Percentiles rank a stretch among this genome's conserved stretches.
Conservation (phyloP, 2,888 invertebrate genomes). For the Flexamia atlantica region DNA sequence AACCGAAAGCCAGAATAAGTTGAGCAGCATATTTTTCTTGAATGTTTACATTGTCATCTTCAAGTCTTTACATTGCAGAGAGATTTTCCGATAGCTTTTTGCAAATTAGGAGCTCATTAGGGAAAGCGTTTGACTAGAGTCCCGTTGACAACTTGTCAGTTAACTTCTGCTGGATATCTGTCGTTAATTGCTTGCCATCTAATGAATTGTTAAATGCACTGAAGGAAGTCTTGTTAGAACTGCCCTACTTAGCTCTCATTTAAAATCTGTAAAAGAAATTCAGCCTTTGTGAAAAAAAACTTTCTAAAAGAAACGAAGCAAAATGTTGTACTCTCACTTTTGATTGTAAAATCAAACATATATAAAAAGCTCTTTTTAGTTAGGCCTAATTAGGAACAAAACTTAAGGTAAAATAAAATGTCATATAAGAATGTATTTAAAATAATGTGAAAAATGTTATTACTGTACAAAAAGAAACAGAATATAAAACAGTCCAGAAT, state of each 20-base stretch:
- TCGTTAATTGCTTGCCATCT: background rate
- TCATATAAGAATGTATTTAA: too few relatives aligned
- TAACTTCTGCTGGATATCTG: background rate
- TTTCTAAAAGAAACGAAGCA: too few relatives aligned
- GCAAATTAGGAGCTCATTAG: background rate
- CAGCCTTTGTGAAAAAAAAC: too few relatives aligned
- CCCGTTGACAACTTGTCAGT: constrained; percentile 4
- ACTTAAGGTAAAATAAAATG: too few relatives aligned
- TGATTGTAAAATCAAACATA: too few relatives aligned
- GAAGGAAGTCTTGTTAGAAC: background rate
- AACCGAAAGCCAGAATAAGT: background rate
- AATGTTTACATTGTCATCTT: constrained; percentile 15
- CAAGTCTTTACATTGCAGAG: background rate
- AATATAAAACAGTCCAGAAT: too few relatives aligned
- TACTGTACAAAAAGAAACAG: too few relatives aligned
- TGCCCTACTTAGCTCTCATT: background rate
- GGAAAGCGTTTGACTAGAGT: background rate
- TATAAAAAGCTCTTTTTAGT: too few relatives aligned
- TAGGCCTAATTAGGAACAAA: too few relatives aligned
- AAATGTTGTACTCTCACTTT: too few relatives aligned
- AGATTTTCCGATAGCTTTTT: background rate
- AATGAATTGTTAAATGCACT: background rate
- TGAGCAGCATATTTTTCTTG: background rate
- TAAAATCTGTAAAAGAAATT: background rate
- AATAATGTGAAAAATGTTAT: too few relatives aligned